Base-by-base conservation (phyloP, 2,113 vertebrate species). In the Mohoua ochrocephala region DNA sequence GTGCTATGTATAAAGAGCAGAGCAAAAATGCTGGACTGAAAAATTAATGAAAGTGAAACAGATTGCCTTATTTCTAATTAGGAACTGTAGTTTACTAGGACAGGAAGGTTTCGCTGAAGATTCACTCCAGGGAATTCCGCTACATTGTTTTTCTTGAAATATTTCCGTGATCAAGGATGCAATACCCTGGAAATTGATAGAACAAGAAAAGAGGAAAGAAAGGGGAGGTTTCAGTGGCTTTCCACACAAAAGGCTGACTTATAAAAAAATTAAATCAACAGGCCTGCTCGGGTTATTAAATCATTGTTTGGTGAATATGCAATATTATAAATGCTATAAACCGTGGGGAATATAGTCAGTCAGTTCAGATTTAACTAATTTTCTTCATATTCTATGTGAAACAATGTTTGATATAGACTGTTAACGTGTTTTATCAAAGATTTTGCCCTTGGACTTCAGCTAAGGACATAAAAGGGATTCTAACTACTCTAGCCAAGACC, bases 51-150 rank as follows among this genome's bases (percentile, higher is more conserved):
- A 92, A 84, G 69, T 28, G 52, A 75, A 92, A 81, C 56, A 89
- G 47, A 92, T 47, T 82, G 60, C 27, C 70, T 88, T 93, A 85
- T 85, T 95, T 83, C 90, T 92, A 94, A 93, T 96, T 87, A 89
- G 52, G 41, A 85, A 52, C n/a, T 6, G 0, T 27, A 35, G 63
- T 14, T 95, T 78, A 83, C 84, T 73, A 50, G 54, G 60, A 94
- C 26, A 74, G 56, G 63, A 87, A 95, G n/a, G 28, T 75, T 95
- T 87, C 82, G 87, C 50, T 71, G 42, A 91, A 83, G 74, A 93
- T 23, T 59, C 54, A 83, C 84, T 92, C 68, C n/a, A 87, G 91
- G 47, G 76, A 93, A 94, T 89, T 84, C 47, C 79, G 28, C 19
- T 64, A 65, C 39, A 9, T 10, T 68, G 24, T 24, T 85, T 47